A percentile compares a stretch with the other conserved stretches of the same genome.
Evolutionary conservation across 2,888 invertebrate genomes (phyloP).

Genomic region (Sceliomorpha sp.): DNA sequence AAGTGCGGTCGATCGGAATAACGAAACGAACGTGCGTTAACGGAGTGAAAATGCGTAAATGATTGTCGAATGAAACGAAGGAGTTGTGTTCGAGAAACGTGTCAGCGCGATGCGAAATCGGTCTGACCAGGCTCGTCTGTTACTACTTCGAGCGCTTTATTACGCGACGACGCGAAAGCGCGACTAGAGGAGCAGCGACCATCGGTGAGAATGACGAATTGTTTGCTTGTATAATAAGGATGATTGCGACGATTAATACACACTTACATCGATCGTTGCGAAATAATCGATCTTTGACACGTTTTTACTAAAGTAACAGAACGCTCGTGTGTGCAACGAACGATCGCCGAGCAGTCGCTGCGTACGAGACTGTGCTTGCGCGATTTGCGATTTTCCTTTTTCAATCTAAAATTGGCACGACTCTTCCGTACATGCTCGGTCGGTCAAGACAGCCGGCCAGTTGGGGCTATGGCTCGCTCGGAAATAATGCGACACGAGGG

Average conservation of each 20-base stretch:
- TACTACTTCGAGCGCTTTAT: slow-evolving; percentile 35
- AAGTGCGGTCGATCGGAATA: no score
- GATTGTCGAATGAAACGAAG: neutral
- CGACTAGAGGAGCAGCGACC: slow-evolving; percentile 53
- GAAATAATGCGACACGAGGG: slow-evolving; percentile 44
- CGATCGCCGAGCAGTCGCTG: slow-evolving; percentile 54
- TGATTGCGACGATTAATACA: slow-evolving; percentile 39
- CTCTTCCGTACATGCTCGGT: slow-evolving; percentile 56
- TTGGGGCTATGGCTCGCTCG: slow-evolving; percentile 28
- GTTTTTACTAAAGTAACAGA: slow-evolving; percentile 1
- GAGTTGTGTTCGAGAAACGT: neutral
- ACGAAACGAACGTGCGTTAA: no score
- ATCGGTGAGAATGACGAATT: slow-evolving; percentile 42
- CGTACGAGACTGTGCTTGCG: slow-evolving; percentile 52
- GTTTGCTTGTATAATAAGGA: slow-evolving; percentile 25
- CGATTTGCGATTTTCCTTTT: slow-evolving; percentile 46
- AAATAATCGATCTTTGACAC: neutral
- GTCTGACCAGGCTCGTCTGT: slow-evolving; percentile 33
- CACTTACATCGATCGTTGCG: slow-evolving; percentile 31
- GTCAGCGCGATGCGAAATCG: neutral
- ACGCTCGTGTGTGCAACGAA: slow-evolving; percentile 8
- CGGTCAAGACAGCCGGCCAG: slow-evolving; percentile 51
- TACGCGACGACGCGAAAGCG: slow-evolving; percentile 48
- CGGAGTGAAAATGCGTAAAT: no score
- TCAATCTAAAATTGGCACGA: slow-evolving; percentile 57